Evolutionary conservation across 2,113 vertebrate genomes (phyloP).

Genomic region (Glaucidium brasilianum): DNA sequence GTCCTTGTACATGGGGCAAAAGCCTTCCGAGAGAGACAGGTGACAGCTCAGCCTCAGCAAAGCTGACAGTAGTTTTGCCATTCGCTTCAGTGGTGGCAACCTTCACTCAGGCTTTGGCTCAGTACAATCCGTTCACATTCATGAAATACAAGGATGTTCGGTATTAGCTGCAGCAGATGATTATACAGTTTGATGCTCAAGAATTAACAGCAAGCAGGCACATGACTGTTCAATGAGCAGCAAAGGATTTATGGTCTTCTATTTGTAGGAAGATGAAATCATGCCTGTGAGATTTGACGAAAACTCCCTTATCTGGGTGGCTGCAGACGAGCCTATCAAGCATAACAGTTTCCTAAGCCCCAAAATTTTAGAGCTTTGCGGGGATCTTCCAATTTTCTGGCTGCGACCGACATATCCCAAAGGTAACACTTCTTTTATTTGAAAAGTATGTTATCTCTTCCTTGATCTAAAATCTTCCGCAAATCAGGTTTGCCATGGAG

Average conservation of each 20-base stretch:
- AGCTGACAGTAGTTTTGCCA: neutral
- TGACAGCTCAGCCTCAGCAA: neutral
- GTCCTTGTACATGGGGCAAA: neutral
- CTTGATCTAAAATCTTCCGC: neutral
- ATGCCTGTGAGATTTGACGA: constrained; percentile 91
- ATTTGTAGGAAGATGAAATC: constrained; percentile 85
- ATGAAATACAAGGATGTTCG: rapidly evolving
- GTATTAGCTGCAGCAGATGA: neutral
- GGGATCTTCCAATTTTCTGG: constrained; percentile 90
- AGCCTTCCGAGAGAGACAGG: neutral
- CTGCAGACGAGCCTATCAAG: constrained; percentile 85
- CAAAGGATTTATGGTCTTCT: constrained; percentile 50
- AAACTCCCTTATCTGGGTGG: constrained; percentile 88
- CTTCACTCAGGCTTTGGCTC: neutral
- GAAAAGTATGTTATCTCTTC: neutral
- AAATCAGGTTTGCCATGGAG: neutral
- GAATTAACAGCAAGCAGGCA: constrained; percentile 12
- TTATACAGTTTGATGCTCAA: constrained; percentile 9
- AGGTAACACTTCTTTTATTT: constrained; percentile 75
- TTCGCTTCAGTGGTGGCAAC: neutral
- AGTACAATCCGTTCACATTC: neutral
- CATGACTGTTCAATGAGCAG: constrained; percentile 13
- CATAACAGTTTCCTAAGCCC: constrained; percentile 87
- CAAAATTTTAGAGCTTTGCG: constrained; percentile 88
- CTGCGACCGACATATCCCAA: constrained; percentile 83